Evolutionary conservation across 1,140 invertebrate species (phyloP).

Genomic region (Aradophagus sp.): DNA sequence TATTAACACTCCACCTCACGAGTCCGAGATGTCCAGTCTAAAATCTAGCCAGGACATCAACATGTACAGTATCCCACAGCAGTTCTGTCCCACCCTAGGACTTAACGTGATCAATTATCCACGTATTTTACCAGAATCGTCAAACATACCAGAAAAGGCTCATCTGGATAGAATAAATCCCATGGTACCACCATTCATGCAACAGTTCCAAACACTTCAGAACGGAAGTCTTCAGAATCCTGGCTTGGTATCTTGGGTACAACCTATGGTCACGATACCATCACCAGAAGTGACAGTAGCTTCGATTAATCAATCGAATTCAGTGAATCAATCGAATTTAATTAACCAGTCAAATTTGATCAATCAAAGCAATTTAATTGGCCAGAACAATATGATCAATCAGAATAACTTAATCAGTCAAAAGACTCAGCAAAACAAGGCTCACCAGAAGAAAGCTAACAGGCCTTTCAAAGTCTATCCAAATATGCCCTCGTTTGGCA

Average conservation of each 20-base stretch:
- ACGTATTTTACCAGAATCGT: background rate
- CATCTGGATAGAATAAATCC: constrained; percentile 2
- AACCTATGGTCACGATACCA: background rate
- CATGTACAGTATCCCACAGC: background rate
- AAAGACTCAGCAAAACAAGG: constrained; percentile 1
- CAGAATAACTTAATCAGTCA: constrained; percentile 2
- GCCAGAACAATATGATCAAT: background rate
- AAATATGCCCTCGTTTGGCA: constrained; percentile 78
- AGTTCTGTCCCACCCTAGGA: constrained; percentile 9
- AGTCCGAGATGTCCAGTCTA: constrained; percentile 9
- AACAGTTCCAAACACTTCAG: background rate
- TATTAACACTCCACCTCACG: constrained; percentile 32
- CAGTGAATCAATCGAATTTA: background rate
- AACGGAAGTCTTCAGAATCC: background rate
- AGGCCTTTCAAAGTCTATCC: constrained; percentile 84
- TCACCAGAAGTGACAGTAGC: background rate
- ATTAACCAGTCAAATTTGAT: background rate
- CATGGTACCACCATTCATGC: background rate
- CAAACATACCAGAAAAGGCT: background rate
- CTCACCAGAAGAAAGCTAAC: constrained; percentile 66
- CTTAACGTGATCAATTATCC: constrained; percentile 12
- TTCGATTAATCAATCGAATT: constrained; percentile 1
- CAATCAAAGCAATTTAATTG: constrained; percentile 3
- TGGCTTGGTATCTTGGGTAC: background rate
- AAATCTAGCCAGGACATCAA: constrained; percentile 1